Conservation (phyloP, 2,888 invertebrate genomes). For the Drosophila greeni region DNA sequence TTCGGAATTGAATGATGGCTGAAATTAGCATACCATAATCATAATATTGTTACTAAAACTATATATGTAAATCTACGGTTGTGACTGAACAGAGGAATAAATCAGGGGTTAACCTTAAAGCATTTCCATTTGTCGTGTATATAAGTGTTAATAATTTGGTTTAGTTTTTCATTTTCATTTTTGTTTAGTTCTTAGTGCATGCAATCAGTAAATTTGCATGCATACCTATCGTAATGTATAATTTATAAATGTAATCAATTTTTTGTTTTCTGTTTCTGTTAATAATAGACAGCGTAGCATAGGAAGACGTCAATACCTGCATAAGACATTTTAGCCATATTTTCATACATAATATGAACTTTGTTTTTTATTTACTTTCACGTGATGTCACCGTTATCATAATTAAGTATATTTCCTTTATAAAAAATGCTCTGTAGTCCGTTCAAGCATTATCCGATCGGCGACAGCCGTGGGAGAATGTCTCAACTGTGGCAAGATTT, state of each 20-base stretch:
- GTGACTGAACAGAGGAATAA: slow-evolving; percentile 19
- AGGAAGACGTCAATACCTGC: slow-evolving; percentile 80
- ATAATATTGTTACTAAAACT: slow-evolving; percentile 5
- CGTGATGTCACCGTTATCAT: slow-evolving; percentile 34
- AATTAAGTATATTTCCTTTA: slow-evolving; percentile 37
- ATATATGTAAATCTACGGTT: slow-evolving; percentile 8
- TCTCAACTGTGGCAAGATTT: slow-evolving; percentile 34
- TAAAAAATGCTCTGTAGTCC: slow-evolving; percentile 52
- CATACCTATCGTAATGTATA: slow-evolving; percentile 74
- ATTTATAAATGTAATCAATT: slow-evolving; percentile 65
- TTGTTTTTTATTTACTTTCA: slow-evolving; percentile 39
- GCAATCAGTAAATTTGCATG: slow-evolving; percentile 68
- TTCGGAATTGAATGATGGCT: slow-evolving; percentile 15
- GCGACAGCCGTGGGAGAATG: slow-evolving; percentile 63
- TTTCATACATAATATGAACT: slow-evolving; percentile 62
- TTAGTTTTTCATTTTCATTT: slow-evolving; percentile 24
- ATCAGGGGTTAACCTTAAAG: slow-evolving; percentile 33
- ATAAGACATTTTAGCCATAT: slow-evolving; percentile 80
- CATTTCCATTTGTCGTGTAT: slow-evolving; percentile 46
- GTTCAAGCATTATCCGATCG: slow-evolving; percentile 47
- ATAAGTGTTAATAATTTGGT: slow-evolving; percentile 40
- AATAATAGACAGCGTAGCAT: slow-evolving; percentile 80
- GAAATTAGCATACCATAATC: slow-evolving; percentile 26
- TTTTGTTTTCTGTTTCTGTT: slow-evolving; percentile 75
- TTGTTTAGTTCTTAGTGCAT: slow-evolving; percentile 51